A percentile compares a stretch with the other conserved stretches of the same genome.
Conservation (phyloP, 2,113 vertebrate species). For the Myiozetetes cayanensis region DNA sequence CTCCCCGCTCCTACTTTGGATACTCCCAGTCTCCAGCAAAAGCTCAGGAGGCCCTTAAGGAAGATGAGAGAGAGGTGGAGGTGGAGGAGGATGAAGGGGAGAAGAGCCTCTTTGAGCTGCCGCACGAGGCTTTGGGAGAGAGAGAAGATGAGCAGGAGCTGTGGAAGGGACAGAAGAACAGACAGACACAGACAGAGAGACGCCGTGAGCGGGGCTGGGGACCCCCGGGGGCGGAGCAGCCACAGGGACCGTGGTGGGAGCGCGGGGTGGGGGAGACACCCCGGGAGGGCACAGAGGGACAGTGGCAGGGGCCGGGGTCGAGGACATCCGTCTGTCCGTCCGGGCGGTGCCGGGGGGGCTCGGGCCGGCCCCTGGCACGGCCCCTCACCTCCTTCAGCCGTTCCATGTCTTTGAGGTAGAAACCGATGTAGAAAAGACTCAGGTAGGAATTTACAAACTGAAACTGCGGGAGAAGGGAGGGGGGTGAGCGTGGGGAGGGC, state of each 20-base stretch:
- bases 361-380: neutral
- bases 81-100: constrained; percentile 78
- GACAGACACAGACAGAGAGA: constrained; percentile 17
- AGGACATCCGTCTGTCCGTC: neutral
- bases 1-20: constrained; percentile 73
- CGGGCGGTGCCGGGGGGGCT: neutral
- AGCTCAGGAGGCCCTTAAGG: constrained; percentile 71
- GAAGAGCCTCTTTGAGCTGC: constrained; percentile 82
- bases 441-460: constrained; percentile 99
- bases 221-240: neutral
- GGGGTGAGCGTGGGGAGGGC: fast-evolving
- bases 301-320: neutral
- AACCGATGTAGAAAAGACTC: constrained; percentile 99
- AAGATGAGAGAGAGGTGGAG: constrained; percentile 78
- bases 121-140: constrained; percentile 85
- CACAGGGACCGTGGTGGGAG: neutral
- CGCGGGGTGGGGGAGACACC: neutral
- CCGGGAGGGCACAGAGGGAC: neutral
- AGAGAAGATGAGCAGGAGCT: constrained; percentile 87
- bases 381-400: constrained; percentile 92
- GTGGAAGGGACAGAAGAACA: constrained; percentile 52
- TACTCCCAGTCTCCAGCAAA: constrained; percentile 45
- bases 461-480: constrained; percentile 77
- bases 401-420: constrained; percentile 99
- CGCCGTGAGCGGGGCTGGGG: neutral